Evolutionary conservation across 2,113 vertebrate species (phyloP), one percentile per base, ranked within the genome.

Genomic region (Columba janthina): DNA sequence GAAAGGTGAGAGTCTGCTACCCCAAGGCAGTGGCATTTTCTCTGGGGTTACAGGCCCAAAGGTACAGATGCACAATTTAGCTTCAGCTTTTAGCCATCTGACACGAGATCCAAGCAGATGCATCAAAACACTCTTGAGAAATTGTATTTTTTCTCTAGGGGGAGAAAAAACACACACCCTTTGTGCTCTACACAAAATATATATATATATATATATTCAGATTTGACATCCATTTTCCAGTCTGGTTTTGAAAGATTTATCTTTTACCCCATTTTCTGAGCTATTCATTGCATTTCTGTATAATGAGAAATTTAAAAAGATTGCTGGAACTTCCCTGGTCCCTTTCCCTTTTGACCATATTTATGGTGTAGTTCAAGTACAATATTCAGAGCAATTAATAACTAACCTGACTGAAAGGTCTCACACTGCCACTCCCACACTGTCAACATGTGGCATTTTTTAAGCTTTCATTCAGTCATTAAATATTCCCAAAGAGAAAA

Each of bases 371-470:
- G 51, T n/a, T 84, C 17, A 79, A 89, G 26, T 66, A 73, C 7
- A 93, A 73, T 32, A 85, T 16, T 65, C 53, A 62, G 51, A 83
- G 58, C 18, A 81, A 73, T 38, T 38, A 48, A 89, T 31, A 88
- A 98, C 98, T 98, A 89, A 98, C 98, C 98, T 99, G 98, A 96
- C 97, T 98, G 89, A 98, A 99, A 29, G 98, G 98, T 67, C 98
- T 97, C 98, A 89, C 48, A 98, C 98, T 10, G 98, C 98, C 77
- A 98, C 98, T 96, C 97, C 98, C 86, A 99, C 98, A 34, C 98
- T 97, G 97, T 98, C 98, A 54, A 91, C 89, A 77, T 89, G 36
- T 46, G 97, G 97, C 97, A 94, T 97, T 96, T 90, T 94, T 92
- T 85, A 75, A 66, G 26, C 26, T 81, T 89, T 65, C 86, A 29